Conservation (phyloP, 2,888 invertebrate genomes). For the Erebia palarica region DNA sequence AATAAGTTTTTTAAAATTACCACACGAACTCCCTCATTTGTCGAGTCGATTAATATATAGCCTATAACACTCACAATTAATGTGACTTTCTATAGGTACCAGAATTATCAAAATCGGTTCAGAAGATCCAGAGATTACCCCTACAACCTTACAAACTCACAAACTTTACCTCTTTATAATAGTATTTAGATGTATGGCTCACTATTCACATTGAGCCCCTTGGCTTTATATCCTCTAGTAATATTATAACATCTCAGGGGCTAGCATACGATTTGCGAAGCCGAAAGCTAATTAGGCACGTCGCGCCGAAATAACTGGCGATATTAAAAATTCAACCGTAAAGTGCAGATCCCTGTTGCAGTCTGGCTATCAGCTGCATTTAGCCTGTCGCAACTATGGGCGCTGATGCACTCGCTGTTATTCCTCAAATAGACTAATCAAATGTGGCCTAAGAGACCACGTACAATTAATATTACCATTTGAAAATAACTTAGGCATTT, state of each 20-base stretch:
- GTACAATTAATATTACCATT: conserved; percentile 11
- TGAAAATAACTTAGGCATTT: no score
- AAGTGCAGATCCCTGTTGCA: conserved; percentile 78
- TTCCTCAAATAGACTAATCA: conserved; percentile 61
- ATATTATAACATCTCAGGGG: background rate
- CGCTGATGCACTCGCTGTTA: conserved; percentile 51
- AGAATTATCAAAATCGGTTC: no score
- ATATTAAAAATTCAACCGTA: conserved; percentile 74
- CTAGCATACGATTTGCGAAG: conserved; percentile 34
- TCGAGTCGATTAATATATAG: no score
- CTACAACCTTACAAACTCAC: no score
- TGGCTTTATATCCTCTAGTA: no score
- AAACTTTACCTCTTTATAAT: background rate
- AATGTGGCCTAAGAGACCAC: conserved; percentile 45
- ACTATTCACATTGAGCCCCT: no score
- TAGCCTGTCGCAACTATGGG: conserved; percentile 54
- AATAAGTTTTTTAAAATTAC: no score
- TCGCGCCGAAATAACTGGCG: conserved; percentile 62
- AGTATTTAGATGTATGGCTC: no score
- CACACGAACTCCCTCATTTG: no score
- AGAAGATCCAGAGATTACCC: no score
- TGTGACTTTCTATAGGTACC: no score
- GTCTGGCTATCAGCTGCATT: conserved; percentile 58
- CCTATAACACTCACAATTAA: no score
- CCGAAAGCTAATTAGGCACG: conserved; percentile 62